Conservation (phyloP, 1,140 invertebrate genomes). For the Drosophila ironensis region DNA sequence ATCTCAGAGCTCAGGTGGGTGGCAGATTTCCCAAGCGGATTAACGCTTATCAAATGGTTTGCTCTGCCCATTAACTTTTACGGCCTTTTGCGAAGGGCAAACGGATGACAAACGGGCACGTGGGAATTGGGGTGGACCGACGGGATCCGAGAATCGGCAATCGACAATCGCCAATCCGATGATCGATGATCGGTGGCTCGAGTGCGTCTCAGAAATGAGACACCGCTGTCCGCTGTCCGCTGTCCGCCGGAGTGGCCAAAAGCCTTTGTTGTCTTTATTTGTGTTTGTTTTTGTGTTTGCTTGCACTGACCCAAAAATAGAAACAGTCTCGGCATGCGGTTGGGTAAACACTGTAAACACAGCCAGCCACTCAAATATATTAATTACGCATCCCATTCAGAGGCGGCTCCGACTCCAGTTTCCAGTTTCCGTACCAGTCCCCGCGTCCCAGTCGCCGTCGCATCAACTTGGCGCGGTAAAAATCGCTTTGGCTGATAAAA, state of each 20-base stretch:
- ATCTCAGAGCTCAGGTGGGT: background rate
- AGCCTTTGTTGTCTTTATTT: slow-evolving; percentile 39
- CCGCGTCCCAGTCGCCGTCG: too few relatives aligned
- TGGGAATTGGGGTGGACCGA: slow-evolving; percentile 34
- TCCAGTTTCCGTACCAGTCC: too few relatives aligned
- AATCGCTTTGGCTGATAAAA: slow-evolving; percentile 59
- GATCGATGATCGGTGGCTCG: background rate
- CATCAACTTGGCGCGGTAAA: slow-evolving; percentile 24
- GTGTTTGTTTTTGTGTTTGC: slow-evolving; percentile 30
- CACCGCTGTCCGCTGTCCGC: too few relatives aligned
- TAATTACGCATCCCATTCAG: slow-evolving; percentile 77
- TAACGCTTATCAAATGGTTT: slow-evolving; percentile 11
- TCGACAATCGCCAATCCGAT: too few relatives aligned
- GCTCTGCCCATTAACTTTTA: slow-evolving; percentile 22
- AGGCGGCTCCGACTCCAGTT: slow-evolving; percentile 15
- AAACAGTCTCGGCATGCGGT: slow-evolving; percentile 23
- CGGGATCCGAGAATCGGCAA: background rate
- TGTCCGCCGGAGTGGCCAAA: background rate
- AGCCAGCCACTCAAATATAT: background rate
- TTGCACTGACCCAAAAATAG: slow-evolving; percentile 60
- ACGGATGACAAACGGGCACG: slow-evolving; percentile 6
- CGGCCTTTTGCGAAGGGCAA: slow-evolving; percentile 13
- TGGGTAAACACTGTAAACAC: background rate
- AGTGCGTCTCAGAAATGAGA: slow-evolving; percentile 2
- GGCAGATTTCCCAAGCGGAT: background rate